Evolutionary conservation across 2,888 invertebrate species (phyloP), one percentile per base, ranked within the genome.

Genomic region (Heliconius sara): DNA sequence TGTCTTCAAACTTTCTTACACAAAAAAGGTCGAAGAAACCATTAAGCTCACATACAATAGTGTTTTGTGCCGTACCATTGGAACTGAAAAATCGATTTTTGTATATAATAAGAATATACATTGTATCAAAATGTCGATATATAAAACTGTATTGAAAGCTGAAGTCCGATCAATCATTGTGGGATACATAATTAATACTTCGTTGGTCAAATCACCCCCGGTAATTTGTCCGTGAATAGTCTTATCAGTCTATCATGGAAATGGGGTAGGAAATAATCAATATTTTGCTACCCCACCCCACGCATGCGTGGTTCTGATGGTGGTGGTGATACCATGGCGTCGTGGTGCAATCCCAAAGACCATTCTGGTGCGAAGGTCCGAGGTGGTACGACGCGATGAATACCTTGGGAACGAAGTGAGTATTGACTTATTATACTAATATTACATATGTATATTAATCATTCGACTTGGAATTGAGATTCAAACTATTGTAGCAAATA

Each of bases 261-360:
- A 90, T 90, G 89, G 91, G 91, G 92, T 91, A 83, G 88, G 79
- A 87, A 90, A 92, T 90, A 92, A 95, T 95, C 95, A 93, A 95
- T 95, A 95, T 88, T 88, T 86, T 86, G 82, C 88, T 87, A 91
- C 92, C 93, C 93, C 93, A 91, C 92, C 92, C 89, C 84, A 89
- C 95, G 95, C 95, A 94, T 94, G 95, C 94, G 94, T 92, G 88
- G 86, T 91, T 82, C 89, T 75, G 89, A 90, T 94, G 93, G 94
- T 94, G 91, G 91, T 93, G 92, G 90, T 89, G 86, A 86, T 89
- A 91, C 89, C 88, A 86, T 87, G 88, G 89, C 87, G 87, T 89
- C 88, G 88, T 88, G 89, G 86, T 87, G 83, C 83, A 83, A 88
- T 85, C 88, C 89, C 88, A 89, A 86, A 85, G 85, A 88, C 92